phyloP scores from a whole-genome alignment of 2,888 invertebrate species.

The Cheilosia urbana region DNA sequence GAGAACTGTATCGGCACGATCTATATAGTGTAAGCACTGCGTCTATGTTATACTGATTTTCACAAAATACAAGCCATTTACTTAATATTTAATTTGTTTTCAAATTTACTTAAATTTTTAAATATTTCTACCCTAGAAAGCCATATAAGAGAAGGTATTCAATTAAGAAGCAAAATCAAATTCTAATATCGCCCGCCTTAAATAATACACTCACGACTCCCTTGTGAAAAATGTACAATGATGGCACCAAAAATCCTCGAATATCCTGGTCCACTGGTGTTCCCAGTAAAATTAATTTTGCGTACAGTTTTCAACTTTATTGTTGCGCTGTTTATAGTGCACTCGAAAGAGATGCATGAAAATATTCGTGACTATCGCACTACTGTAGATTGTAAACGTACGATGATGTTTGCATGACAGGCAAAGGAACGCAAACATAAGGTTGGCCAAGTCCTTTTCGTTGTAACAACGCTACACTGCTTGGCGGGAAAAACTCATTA shows the following conservation, averaged over 20 bases:
- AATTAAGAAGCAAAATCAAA: too few relatives aligned
- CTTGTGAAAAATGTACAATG: neutral
- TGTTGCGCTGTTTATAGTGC: constrained; percentile 59
- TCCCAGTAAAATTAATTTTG: constrained; percentile 40
- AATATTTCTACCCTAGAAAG: too few relatives aligned
- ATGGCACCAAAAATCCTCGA: constrained; percentile 7
- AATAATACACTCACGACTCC: too few relatives aligned
- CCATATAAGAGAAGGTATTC: too few relatives aligned
- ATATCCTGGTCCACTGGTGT: neutral
- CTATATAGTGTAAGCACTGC: too few relatives aligned
- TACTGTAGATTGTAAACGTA: constrained; percentile 5
- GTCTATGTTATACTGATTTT: too few relatives aligned
- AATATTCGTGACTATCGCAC: neutral
- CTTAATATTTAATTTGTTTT: too few relatives aligned
- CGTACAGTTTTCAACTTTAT: constrained; percentile 35
- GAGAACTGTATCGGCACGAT: too few relatives aligned
- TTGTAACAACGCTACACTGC: constrained; percentile 17
- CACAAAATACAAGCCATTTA: too few relatives aligned
- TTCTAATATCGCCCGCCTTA: too few relatives aligned
- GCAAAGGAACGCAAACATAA: constrained; percentile 2
- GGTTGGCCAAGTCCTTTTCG: neutral
- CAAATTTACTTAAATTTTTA: too few relatives aligned
- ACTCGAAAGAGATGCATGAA: constrained; percentile 34
- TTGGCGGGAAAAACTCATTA: constrained; percentile 51
- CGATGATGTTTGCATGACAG: constrained; percentile 22